Evolutionary conservation across 2,888 invertebrate species (phyloP), one percentile per base, ranked within the genome.

Genomic region (Xanthia icteritia): DNA sequence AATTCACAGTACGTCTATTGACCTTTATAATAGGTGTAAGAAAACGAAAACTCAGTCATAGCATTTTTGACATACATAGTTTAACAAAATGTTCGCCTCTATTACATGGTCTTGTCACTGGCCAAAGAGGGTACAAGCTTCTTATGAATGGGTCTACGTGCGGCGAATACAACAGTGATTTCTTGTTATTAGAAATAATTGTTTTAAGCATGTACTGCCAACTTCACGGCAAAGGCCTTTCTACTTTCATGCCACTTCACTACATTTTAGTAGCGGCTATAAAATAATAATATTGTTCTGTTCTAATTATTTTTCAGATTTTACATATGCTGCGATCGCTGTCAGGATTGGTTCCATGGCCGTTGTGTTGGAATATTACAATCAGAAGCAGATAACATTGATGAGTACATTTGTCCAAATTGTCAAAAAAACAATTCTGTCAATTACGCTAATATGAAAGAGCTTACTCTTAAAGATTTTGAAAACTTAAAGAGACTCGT

Each of bases 261-360:
- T 39, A 3, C 15, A 60, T 48, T 73, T 48, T 61, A 51, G 39
- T 23, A 61, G 31, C 17, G 51, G 15, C 20, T 60, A 17, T 20
- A 31, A 31, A 31, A 48, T 5, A 23, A 60, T n/a, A 58, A 48
- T 39, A 11, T 27, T 31, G 11, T 36, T 60, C 36, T 31, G 17
- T 36, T 48, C 36, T 60, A n/a, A 39, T 39, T 45, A 15, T 71
- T 54, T 95, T 97, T 61, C 93, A 99, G 99, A 95, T 99, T 99
- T 97, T 99, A 99, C 95, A 99, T 99, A 91, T 99, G 99, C 93
- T 99, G 99, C 94, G 99, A 99, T 96, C 98, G 98, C 84, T 99
- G 99, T 95, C 99, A 99, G 94, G 99, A 99, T 95, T 99, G 99
- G 99, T 99, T 99, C 97, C 99, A 99, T 94, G 99, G 99, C 13